Evolutionary conservation across 1,140 invertebrate species (phyloP), one percentile per base, ranked within the genome.

Genomic region (Linepithema humile): DNA sequence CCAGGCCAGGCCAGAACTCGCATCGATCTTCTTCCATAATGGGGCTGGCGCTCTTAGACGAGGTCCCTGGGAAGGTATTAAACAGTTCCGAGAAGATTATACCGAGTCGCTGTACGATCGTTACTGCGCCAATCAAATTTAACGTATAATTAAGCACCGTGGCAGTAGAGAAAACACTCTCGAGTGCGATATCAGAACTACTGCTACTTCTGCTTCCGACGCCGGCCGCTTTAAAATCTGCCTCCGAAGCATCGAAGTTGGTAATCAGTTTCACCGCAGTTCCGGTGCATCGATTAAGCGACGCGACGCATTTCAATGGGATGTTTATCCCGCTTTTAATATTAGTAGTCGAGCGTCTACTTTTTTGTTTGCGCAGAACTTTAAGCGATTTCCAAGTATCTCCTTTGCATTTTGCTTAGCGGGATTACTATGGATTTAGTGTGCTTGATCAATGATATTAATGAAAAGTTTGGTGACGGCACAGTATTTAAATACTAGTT

Each of bases 21-120:
- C 77, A 84, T 88, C 73, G 82, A 84, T 88, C 60, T 35, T 80
- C n/a, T 45, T 17, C 57, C 20, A 43, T 72, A 84, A 67, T 20
- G 20, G 35, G 53, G 26, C 12, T n/a, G 64, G 67, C 29, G 60
- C 55, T 65, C 53, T 62, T 43, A 45, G 17, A 9, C 45, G 29
- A 75, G 23, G 17, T 43, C 23, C 20, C 40, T 29, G 35, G 32
- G 3, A 59, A 53, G n/a, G 40, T 40, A 77, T 83, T 86, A 86
- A 87, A 77, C 23, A 29, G 4, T 0, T 53, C 48, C 6, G 15
- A 32, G 64, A 65, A 72, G 64, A 86, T 83, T 83, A 43, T 57
- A 62, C 69, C 40, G 40, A 43, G 20, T 48, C 17, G 35, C 65
- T 26, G 48, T 70, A 64, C 57, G 50, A 67, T 75, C 48, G 40